A percentile compares a stretch with the other conserved stretches of the same genome.
phyloP scores from a whole-genome alignment of 2,888 invertebrate genomes.

The Baronia brevicornis region DNA sequence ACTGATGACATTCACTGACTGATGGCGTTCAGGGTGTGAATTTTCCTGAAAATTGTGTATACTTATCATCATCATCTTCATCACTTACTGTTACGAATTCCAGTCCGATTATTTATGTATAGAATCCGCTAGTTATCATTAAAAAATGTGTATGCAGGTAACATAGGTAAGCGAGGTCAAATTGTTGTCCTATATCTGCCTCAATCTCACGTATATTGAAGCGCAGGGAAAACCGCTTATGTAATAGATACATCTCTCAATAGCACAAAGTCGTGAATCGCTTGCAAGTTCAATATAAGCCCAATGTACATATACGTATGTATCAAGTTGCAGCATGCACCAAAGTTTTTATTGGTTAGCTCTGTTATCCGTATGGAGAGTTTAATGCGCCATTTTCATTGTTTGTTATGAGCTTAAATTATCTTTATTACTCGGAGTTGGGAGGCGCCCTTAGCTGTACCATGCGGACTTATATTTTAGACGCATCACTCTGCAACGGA shows the following conservation, averaged over 20 bases:
- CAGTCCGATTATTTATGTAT: no score
- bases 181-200: slow-evolving; percentile 34
- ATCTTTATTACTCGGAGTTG: slow-evolving; percentile 22
- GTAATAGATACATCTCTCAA: not conserved
- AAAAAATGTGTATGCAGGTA: slow-evolving; percentile 26
- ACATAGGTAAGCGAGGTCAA: slow-evolving; percentile 34
- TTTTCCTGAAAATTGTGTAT: no score
- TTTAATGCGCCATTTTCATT: slow-evolving; percentile 12
- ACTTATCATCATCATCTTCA: no score
- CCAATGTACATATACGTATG: no score
- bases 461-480: slow-evolving; percentile 14
- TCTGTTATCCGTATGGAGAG: slow-evolving; percentile 5
- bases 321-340: slow-evolving; percentile 10
- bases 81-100: no score
- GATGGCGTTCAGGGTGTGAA: no score
- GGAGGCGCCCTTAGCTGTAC: slow-evolving; percentile 11
- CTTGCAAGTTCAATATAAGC: no score
- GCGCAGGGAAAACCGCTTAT: not conserved
- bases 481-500: slow-evolving; percentile 10
- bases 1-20: no score
- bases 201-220: slow-evolving; percentile 19
- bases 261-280: slow-evolving; percentile 4
- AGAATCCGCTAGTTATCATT: no score
- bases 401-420: slow-evolving; percentile 21
- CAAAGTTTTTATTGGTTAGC: slow-evolving; percentile 11